Percentiles rank a stretch among this genome's conserved stretches.
phyloP scores from a whole-genome alignment of 2,113 vertebrate genomes.

The Semnornis frantzii region DNA sequence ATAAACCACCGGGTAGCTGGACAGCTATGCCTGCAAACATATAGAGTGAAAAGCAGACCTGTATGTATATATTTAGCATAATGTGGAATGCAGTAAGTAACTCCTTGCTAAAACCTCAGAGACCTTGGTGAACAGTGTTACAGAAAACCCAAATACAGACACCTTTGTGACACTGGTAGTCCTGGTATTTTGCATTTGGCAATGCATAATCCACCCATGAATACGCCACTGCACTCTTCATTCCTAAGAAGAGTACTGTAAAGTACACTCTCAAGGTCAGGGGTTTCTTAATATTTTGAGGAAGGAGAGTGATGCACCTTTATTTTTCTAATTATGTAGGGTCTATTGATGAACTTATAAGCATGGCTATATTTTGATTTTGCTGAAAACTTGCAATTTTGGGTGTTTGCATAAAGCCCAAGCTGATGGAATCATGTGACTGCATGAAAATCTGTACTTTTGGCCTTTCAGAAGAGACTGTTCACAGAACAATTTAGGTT shows the following conservation, averaged over 20 bases:
- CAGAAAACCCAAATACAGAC: not conserved
- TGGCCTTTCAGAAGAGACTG: not conserved
- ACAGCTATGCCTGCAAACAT: not conserved
- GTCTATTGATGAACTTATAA: not conserved
- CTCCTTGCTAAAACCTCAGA: constrained; percentile 12
- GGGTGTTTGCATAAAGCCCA: not conserved
- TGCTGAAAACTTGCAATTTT: not conserved
- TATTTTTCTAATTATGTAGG: not conserved
- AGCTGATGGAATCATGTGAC: not conserved
- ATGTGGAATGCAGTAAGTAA: not conserved
- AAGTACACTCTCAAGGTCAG: not conserved
- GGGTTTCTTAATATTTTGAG: not conserved
- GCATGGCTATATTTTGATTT: not conserved
- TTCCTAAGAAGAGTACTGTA: not conserved
- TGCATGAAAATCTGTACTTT: not conserved
- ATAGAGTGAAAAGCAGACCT: constrained; percentile 36
- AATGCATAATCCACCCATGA: not conserved
- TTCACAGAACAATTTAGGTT: not conserved
- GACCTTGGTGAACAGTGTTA: not conserved
- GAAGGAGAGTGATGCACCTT: not conserved
- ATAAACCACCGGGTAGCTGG: not conserved
- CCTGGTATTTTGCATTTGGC: not conserved
- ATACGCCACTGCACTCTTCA: not conserved
- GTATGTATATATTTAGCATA: constrained; percentile 6
- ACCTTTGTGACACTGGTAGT: not conserved